Evolutionary conservation across 2,797 vertebrate species (phyloP), one percentile per base, ranked within the genome.

Genomic region (Sebastes kiyomatsui): DNA sequence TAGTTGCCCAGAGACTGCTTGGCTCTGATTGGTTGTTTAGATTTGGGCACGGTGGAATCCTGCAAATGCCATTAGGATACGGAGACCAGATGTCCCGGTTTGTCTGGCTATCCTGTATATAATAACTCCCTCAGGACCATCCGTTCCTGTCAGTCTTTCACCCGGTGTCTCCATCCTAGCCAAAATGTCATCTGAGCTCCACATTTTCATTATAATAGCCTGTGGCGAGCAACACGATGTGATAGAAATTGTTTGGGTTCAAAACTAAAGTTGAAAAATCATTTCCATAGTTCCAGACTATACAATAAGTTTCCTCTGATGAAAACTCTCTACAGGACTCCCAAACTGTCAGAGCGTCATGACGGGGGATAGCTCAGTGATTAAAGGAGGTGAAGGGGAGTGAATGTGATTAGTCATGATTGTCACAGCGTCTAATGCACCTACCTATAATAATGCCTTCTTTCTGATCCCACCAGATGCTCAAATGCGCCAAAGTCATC

Each of bases 321-420:
- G 46, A 52, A n/a, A 52, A 52, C 46, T 52, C 46, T 52, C 46
- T 52, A 52, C 46, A 52, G 46, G 46, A 52, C 46, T 52, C 46
- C 8, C 46, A 52, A 52, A 2, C 18, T 52, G 46, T 52, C 46
- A 52, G 46, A 52, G 46, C 46, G 18, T 52, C 46, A 52, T 52
- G 46, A 52, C 46, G 46, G 46, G 46, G 46, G 46, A 52, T n/a
- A 20, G 46, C 46, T 52, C 46, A 9, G 46, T n/a, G 46, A 52
- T 52, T 52, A 52, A 52, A 52, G 46, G 46, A 20, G 18, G 18
- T 49, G 46, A 49, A 49, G 0, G 0, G 46, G 18, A 52, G 46
- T 52, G 46, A 52, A 52, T 52, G 46, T 52, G 46, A 52, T 52
- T 52, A 52, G 46, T 52, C 46, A 52, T 52, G 46, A 52, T 52